Percentiles rank a stretch among this genome's conserved stretches.
Conservation (phyloP, 2,888 invertebrate species). For the Augochlorella aurata region DNA sequence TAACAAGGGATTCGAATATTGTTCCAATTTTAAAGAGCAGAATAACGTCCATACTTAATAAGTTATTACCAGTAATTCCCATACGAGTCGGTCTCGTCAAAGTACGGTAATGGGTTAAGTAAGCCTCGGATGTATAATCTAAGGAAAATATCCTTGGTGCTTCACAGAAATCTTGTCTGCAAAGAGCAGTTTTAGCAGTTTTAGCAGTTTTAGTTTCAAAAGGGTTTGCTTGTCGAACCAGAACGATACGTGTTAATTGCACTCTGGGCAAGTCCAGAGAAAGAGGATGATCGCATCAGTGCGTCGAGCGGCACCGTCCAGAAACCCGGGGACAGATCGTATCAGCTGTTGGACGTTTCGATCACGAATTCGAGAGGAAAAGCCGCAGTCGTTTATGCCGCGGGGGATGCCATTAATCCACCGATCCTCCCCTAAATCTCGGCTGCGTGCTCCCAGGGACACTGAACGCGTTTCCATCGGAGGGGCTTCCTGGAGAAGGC, state of each 20-base stretch:
- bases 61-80: no score
- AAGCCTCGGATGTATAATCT: no score
- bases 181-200: no score
- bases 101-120: no score
- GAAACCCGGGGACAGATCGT: conserved; percentile 35
- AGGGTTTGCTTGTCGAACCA: no score
- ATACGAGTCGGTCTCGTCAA: no score
- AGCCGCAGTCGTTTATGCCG: conserved; percentile 64
- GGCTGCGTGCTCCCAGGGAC: conserved; percentile 63
- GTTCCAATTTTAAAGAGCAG: no score
- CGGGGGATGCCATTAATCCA: conserved; percentile 71
- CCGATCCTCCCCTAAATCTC: conserved; percentile 75
- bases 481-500: conserved; percentile 60
- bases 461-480: conserved; percentile 64
- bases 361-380: conserved; percentile 56
- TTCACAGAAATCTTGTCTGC: no score
- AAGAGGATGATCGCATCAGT: not conserved
- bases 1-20: no score
- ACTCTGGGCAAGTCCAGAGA: not conserved
- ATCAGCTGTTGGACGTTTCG: conserved; percentile 61
- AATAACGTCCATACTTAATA: no score
- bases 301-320: not conserved
- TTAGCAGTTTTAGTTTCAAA: no score
- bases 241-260: not conserved
- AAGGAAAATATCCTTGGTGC: no score